Conservation (phyloP, 2,888 invertebrate genomes). For the Teleiodes luculella region DNA sequence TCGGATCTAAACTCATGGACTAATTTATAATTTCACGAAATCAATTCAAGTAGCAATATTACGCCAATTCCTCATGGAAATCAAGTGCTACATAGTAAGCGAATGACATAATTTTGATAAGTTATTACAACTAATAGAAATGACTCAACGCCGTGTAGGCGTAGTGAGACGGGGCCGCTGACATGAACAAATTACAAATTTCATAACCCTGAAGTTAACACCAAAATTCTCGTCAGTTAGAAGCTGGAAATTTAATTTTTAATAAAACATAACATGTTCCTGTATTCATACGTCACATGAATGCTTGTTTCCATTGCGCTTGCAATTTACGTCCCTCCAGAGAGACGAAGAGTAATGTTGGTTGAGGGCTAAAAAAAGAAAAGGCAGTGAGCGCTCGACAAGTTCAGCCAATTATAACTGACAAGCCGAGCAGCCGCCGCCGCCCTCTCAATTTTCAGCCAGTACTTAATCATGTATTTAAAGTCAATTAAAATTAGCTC, state of each 20-base stretch:
- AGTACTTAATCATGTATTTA: slow-evolving; percentile 26
- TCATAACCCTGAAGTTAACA: slow-evolving; percentile 28
- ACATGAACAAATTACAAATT: slow-evolving; percentile 10
- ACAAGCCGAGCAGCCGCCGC: slow-evolving; percentile 69
- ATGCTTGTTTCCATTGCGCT: slow-evolving; percentile 67
- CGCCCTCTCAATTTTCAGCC: slow-evolving; percentile 59
- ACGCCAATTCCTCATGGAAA: not conserved
- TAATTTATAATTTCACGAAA: not conserved
- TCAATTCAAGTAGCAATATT: not conserved
- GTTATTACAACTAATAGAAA: not conserved
- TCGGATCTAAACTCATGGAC: not conserved
- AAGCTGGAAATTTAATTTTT: slow-evolving; percentile 65
- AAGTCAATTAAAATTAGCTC: slow-evolving; percentile 14
- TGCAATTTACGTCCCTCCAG: slow-evolving; percentile 74
- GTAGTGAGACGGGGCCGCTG: not conserved
- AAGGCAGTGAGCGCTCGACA: slow-evolving; percentile 67
- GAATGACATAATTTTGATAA: slow-evolving; percentile 1
- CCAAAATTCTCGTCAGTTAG: slow-evolving; percentile 33
- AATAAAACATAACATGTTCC: slow-evolving; percentile 63
- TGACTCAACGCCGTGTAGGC: slow-evolving; percentile 4
- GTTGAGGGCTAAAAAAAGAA: slow-evolving; percentile 61
- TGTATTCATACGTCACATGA: slow-evolving; percentile 72
- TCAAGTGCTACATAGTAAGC: not conserved
- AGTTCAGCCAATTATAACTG: slow-evolving; percentile 79
- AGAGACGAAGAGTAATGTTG: slow-evolving; percentile 76